A percentile compares a stretch with the other conserved stretches of the same genome.
phyloP scores from a whole-genome alignment of 1,140 invertebrate species.

The Zaprionus camerounensis region DNA sequence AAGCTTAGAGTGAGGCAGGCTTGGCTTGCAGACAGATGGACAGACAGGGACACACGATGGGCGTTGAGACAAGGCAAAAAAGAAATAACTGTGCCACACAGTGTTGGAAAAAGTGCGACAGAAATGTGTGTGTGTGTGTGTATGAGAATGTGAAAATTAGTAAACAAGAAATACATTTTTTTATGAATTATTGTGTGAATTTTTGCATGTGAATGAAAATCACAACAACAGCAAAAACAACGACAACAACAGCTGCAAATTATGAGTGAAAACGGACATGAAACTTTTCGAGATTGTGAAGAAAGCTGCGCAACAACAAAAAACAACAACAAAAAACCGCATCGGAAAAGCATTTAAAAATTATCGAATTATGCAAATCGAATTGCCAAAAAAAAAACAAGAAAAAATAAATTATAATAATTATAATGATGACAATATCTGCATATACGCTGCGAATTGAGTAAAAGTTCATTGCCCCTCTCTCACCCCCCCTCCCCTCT shows the following conservation, averaged over 20 bases:
- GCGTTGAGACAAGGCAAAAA: conserved; percentile 24
- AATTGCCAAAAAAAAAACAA: conserved; percentile 26
- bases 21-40: conserved; percentile 2
- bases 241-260: conserved; percentile 47
- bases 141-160: conserved; percentile 43
- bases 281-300: conserved; percentile 33
- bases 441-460: conserved; percentile 16
- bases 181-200: conserved; percentile 77
- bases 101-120: conserved; percentile 52
- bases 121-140: conserved; percentile 33
- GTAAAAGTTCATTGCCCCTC: conserved; percentile 29
- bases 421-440: conserved; percentile 6
- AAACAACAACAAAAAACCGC: conserved; percentile 26
- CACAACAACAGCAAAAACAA: conserved; percentile 46
- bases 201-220: conserved; percentile 79
- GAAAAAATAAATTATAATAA: conserved; percentile 24
- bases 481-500: not conserved
- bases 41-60: conserved; percentile 3
- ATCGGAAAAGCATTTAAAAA: conserved; percentile 17
- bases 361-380: conserved; percentile 35
- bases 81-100: conserved; percentile 68
- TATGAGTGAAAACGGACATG: conserved; percentile 52
- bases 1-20: conserved; percentile 9
- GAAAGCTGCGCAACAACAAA: conserved; percentile 52
- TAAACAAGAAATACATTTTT: conserved; percentile 56